phyloP scores from a whole-genome alignment of 1,140 invertebrate genomes.

The Episyrphus balteatus region DNA sequence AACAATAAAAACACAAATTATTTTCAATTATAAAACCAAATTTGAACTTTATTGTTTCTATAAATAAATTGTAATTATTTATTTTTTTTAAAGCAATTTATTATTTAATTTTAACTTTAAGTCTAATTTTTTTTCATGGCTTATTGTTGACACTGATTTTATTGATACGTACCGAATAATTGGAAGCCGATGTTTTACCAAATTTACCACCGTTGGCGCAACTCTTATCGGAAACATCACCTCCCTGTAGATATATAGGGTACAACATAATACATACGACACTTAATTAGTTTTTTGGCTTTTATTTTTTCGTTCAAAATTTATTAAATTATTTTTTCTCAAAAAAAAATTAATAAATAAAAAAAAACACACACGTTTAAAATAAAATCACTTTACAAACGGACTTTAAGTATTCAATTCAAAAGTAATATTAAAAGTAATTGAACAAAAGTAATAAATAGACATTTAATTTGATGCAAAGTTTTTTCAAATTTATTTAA shows the following conservation, averaged over 20 bases:
- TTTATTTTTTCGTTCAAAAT: background rate
- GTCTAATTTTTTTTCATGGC: background rate
- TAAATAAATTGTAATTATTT: background rate
- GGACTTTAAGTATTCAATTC: too few relatives aligned
- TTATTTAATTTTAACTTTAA: background rate
- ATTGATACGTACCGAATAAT: constrained; percentile 40
- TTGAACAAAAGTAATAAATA: constrained; percentile 1
- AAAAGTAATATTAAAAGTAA: too few relatives aligned
- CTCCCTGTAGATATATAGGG: constrained; percentile 37
- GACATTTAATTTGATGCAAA: constrained; percentile 2
- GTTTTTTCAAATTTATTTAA: background rate
- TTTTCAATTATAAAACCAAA: background rate
- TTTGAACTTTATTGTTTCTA: background rate
- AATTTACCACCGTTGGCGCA: constrained; percentile 35
- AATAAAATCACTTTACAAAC: too few relatives aligned
- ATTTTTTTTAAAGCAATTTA: too few relatives aligned
- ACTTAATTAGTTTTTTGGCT: too few relatives aligned
- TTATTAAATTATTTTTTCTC: background rate
- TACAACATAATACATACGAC: constrained; percentile 28
- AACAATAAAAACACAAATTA: constrained; percentile 8
- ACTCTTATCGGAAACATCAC: constrained; percentile 22
- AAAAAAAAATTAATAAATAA: background rate
- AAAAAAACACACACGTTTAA: too few relatives aligned
- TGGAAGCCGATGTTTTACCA: constrained; percentile 37
- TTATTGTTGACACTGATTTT: constrained; percentile 26